Base-by-base conservation (phyloP, 2,797 vertebrate species). In the Danio tinwini region DNA sequence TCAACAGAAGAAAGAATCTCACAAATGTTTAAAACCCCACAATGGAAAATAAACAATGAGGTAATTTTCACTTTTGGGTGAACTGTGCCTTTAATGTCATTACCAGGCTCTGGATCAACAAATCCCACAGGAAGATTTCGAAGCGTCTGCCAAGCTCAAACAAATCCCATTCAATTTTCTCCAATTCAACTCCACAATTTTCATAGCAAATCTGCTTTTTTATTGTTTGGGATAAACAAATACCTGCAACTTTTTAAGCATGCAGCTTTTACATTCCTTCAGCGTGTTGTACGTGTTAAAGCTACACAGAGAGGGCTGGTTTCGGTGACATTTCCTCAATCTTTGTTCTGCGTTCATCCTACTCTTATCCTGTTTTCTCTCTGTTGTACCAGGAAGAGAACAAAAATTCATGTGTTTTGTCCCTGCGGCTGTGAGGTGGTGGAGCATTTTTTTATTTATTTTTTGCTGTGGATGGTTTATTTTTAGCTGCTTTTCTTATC, bases 401-500 rank as follows among this genome's bases (percentile, higher is more conserved):
- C 63, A 82, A 72, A 85, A 82, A 76, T 42, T 0, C 47, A 56
- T 67, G 39, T 69, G 78, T 85, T 29, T 78, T 78, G 56, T 63
- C 76, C 61, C 12, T 73, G 40, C 40, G 72, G 69, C 77, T 63
- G 21, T 45, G 58, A 52, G 69, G 21, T 56, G 21, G 8, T 19
- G 78, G 67, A 47, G 52, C n/a, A 9, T 44, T 79, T 79, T 52
- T 52, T 47, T 47, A 52, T n/a, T 29, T 29, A 29, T 29, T 29
- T 11, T 5, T 78, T 64, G 44, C 74, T 40, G 16, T 9, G 56
- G 55, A 55, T 52, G 50, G 50, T 71, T 21, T 86, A 86, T 86
- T 86, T 87, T 83, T 83, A 86, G 81, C 73, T 19, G 44, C 14
- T 55, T 21, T 65, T 76, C 72, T 84, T 81, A 72, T 86, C 85